phyloP scores from a whole-genome alignment of 2,113 vertebrate genomes.

The Cryptoleucopteryx plumbea region DNA sequence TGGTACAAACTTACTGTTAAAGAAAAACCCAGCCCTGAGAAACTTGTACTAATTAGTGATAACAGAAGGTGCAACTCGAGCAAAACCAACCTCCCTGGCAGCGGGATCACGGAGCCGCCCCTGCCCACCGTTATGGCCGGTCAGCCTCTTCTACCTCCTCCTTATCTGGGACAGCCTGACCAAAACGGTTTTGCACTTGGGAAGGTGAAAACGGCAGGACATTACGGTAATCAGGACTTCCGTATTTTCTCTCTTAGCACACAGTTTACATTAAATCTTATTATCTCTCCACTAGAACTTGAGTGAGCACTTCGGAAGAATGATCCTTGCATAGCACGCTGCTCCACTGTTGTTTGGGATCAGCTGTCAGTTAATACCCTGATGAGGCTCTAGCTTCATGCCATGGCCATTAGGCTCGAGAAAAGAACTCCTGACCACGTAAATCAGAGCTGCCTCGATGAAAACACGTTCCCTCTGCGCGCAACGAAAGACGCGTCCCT shows the following conservation, averaged over 20 bases:
- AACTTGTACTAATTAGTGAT: neutral
- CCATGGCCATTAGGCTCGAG: no score
- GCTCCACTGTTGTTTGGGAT: neutral
- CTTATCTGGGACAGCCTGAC: neutral
- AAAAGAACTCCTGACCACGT: neutral
- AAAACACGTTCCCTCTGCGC: neutral
- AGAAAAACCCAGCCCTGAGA: neutral
- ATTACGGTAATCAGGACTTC: neutral
- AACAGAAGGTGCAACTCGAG: neutral
- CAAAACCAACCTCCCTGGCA: neutral
- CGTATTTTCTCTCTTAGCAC: neutral
- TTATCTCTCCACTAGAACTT: neutral
- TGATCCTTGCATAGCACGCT: accelerated
- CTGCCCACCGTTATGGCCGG: accelerated
- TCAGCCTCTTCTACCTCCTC: neutral
- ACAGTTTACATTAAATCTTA: neutral
- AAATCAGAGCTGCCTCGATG: no score
- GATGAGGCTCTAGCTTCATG: neutral
- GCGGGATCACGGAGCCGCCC: neutral
- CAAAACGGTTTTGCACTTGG: neutral
- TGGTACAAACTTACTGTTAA: neutral
- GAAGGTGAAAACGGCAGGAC: neutral
- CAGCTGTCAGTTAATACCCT: neutral
- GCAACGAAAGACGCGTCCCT: neutral
- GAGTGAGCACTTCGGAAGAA: neutral